Percentiles rank a stretch among this genome's conserved stretches.
Conservation (phyloP, 2,113 vertebrate species). For the Perca fluviatilis region DNA sequence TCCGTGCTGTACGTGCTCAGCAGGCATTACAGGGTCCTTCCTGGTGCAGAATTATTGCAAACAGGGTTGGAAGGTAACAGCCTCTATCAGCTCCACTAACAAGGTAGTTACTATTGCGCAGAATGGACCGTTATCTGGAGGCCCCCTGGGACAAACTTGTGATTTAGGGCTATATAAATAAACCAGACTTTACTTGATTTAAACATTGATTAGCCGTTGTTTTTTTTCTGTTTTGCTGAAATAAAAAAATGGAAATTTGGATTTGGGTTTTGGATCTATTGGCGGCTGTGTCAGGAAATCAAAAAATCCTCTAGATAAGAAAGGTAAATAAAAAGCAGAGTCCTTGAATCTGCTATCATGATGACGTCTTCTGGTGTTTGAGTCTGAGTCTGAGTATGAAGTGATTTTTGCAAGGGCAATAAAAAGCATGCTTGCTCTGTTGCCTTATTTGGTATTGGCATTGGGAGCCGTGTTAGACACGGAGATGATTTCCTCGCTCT, state of each 20-base stretch:
- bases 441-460: constrained; percentile 83
- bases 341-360: constrained; percentile 29
- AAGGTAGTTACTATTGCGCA: constrained; percentile 57
- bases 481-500: constrained; percentile 55
- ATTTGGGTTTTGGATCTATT: neutral
- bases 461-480: constrained; percentile 60
- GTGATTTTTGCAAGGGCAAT: constrained; percentile 50
- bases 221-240: constrained; percentile 6
- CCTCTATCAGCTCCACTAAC: constrained; percentile 45
- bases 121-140: constrained; percentile 57
- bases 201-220: constrained; percentile 2
- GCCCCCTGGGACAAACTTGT: constrained; percentile 52
- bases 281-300: constrained; percentile 3
- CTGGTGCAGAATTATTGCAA: constrained; percentile 36
- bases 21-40: constrained; percentile 36
- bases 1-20: constrained; percentile 50
- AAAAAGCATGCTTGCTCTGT: constrained; percentile 54
- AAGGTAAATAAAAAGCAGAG: constrained; percentile 11
- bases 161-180: constrained; percentile 50
- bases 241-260: neutral
- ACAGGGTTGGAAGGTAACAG: constrained; percentile 41
- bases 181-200: constrained; percentile 18
- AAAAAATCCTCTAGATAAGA: neutral
- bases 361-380: constrained; percentile 45
- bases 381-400: constrained; percentile 51